These are phyloP conservation scores for Mayetiola destructor DNA, from an alignment of 2,888 invertebrate species.

Conservation along the genomic window DNA sequence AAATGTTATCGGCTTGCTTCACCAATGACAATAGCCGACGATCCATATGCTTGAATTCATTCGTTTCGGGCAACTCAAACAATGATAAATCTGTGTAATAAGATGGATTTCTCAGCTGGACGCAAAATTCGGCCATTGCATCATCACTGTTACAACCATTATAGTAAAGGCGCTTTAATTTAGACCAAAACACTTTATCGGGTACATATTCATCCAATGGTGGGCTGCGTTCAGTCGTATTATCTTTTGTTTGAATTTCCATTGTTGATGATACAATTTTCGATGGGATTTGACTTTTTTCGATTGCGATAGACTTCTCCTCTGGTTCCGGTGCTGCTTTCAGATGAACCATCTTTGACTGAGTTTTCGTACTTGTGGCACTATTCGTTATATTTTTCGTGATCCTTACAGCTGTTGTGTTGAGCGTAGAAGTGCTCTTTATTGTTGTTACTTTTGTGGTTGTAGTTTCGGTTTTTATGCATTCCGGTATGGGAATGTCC, in stretches of 20 bases:
- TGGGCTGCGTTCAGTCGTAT: background rate
- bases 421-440: background rate
- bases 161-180: constrained; percentile 18
- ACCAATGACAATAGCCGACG: background rate
- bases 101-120: background rate
- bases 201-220: background rate
- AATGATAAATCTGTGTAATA: constrained; percentile 1
- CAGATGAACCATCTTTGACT: too few relatives aligned
- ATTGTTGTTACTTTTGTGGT: background rate
- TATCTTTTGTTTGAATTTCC: background rate
- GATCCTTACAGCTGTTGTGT: background rate
- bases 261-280: background rate
- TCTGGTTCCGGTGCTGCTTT: too few relatives aligned
- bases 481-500: constrained; percentile 30
- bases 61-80: background rate
- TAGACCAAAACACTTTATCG: constrained; percentile 18
- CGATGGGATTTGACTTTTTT: background rate
- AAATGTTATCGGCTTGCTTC: background rate
- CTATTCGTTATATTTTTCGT: background rate
- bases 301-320: too few relatives aligned
- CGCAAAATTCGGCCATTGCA: background rate
- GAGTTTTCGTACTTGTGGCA: background rate
- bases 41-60: constrained; percentile 12
- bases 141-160: constrained; percentile 16
- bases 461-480: background rate